phyloP scores from a whole-genome alignment of 2,888 invertebrate species.

The Rhingia campestris region DNA sequence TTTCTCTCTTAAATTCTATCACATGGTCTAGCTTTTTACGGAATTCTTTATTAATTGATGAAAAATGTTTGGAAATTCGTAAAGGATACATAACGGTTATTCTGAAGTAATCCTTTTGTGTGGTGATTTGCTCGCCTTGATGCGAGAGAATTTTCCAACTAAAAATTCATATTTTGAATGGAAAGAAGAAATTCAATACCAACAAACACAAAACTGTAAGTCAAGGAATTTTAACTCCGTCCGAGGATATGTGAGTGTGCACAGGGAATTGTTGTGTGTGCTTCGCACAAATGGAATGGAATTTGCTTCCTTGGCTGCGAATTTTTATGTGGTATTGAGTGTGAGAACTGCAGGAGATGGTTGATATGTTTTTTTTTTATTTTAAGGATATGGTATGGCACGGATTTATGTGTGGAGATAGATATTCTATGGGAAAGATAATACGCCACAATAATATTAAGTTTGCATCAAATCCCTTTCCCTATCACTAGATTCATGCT shows the following conservation, averaged over 20 bases:
- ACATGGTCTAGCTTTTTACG: too few relatives aligned
- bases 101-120: too few relatives aligned
- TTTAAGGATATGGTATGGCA: conserved; percentile 3
- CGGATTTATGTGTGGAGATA: background rate
- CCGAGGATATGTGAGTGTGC: conserved; percentile 14
- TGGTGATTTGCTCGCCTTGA: background rate
- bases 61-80: too few relatives aligned
- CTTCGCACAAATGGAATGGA: conserved; percentile 18
- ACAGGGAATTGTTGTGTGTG: conserved; percentile 48
- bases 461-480: too few relatives aligned
- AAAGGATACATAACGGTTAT: too few relatives aligned
- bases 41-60: too few relatives aligned
- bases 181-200: conserved; percentile 50
- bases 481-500: too few relatives aligned
- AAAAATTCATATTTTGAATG: conserved; percentile 14
- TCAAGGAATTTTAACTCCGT: conserved; percentile 36
- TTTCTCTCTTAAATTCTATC: too few relatives aligned
- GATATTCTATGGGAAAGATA: too few relatives aligned
- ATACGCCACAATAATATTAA: too few relatives aligned
- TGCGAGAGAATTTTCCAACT: background rate
- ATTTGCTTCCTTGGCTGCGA: background rate
- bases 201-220: conserved; percentile 26
- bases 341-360: conserved; percentile 19
- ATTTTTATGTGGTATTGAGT: conserved; percentile 1
- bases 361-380: conserved; percentile 7